Conservation (phyloP, 1,140 invertebrate genomes). For the Sycophila sp. region DNA sequence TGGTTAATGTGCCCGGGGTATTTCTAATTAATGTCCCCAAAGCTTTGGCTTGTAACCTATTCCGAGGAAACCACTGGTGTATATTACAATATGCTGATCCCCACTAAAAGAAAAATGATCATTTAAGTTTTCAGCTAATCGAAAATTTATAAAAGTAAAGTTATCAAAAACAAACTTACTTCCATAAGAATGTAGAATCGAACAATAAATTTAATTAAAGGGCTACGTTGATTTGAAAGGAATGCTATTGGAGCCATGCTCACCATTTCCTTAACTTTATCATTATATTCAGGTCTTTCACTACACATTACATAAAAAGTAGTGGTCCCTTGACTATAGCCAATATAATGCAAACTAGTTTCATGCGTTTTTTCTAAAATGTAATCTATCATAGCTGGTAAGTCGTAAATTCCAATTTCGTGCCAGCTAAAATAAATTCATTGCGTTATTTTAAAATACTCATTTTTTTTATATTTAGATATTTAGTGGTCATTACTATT, state of each 20-base stretch:
- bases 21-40: slow-evolving; percentile 57
- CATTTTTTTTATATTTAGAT: neutral
- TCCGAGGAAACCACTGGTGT: slow-evolving; percentile 59
- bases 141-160: slow-evolving; percentile 11
- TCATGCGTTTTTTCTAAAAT: slow-evolving; percentile 67
- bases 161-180: slow-evolving; percentile 45
- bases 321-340: slow-evolving; percentile 67
- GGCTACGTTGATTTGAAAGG: slow-evolving; percentile 59
- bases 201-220: slow-evolving; percentile 55
- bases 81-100: slow-evolving; percentile 60
- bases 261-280: slow-evolving; percentile 70
- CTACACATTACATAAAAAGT: slow-evolving; percentile 71
- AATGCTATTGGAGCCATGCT: slow-evolving; percentile 74
- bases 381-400: slow-evolving; percentile 72
- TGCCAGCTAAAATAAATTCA: slow-evolving; percentile 62
- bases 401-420: slow-evolving; percentile 68
- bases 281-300: slow-evolving; percentile 75
- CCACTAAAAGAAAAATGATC: slow-evolving; percentile 53
- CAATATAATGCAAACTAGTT: slow-evolving; percentile 69
- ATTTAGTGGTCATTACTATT: no score
- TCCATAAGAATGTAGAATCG: slow-evolving; percentile 56
- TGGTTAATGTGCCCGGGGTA: slow-evolving; percentile 55
- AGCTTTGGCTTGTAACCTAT: slow-evolving; percentile 55
- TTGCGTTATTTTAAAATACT: neutral
- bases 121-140: neutral